These are phyloP conservation scores for Danaus plexippus DNA, from an alignment of 1,140 invertebrate genomes.

Conservation along the genomic window DNA sequence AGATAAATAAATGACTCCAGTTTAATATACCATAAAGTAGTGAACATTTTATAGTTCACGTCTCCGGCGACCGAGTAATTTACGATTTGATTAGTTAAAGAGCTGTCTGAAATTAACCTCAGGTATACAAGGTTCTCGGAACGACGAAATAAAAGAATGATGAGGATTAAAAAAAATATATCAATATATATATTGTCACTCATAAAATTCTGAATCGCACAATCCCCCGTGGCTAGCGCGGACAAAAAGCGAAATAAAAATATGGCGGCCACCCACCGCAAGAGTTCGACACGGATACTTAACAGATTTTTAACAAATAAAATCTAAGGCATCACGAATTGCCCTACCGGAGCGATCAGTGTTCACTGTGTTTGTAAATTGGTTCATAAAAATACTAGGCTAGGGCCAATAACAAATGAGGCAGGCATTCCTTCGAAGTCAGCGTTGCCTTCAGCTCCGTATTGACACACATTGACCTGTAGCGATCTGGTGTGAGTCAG, in stretches of 20 bases:
- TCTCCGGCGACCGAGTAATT: slow-evolving; percentile 46
- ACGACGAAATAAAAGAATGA: slow-evolving; percentile 43
- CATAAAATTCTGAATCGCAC: slow-evolving; percentile 63
- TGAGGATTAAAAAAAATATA: slow-evolving; percentile 29
- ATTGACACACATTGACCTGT: no score
- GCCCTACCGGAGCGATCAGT: slow-evolving; percentile 34
- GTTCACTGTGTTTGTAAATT: slow-evolving; percentile 47
- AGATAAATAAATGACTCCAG: slow-evolving; percentile 43
- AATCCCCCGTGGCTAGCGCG: slow-evolving; percentile 56
- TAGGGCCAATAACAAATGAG: no score
- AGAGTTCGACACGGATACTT: slow-evolving; percentile 71
- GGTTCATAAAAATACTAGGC: slow-evolving; percentile 19
- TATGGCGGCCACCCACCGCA: slow-evolving; percentile 68
- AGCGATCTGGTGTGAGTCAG: no score
- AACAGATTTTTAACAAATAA: slow-evolving; percentile 73
- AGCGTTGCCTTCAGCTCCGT: no score
- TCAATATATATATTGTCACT: slow-evolving; percentile 58
- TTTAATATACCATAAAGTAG: slow-evolving; percentile 62
- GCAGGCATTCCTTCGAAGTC: no score
- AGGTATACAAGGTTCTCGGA: slow-evolving; percentile 57
- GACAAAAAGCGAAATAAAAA: slow-evolving; percentile 66
- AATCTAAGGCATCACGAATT: slow-evolving; percentile 71
- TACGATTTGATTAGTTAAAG: slow-evolving; percentile 63
- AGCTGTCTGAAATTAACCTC: slow-evolving; percentile 53
- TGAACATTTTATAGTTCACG: slow-evolving; percentile 54